phyloP scores from a whole-genome alignment of 2,888 invertebrate genomes.

The Xestoiulus laeticollis region DNA sequence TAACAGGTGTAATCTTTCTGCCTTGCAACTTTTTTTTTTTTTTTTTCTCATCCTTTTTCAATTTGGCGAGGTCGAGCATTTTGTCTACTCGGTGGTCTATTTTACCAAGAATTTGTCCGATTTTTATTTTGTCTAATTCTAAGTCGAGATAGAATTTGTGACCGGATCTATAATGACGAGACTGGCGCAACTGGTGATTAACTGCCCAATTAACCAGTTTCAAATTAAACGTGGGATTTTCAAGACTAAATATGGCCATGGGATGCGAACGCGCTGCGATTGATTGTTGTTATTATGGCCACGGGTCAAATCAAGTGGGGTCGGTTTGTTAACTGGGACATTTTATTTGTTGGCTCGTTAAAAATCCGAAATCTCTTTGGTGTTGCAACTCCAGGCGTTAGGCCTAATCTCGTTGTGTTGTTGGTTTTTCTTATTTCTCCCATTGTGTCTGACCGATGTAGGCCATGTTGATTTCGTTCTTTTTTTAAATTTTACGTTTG shows the following conservation, averaged over 20 bases:
- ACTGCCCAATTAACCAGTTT: constrained; percentile 1
- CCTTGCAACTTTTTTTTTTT: too few relatives aligned
- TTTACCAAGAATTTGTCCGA: too few relatives aligned
- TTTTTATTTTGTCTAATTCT: too few relatives aligned
- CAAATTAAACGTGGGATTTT: neutral
- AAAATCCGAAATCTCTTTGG: neutral
- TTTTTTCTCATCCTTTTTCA: too few relatives aligned
- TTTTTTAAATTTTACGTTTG: neutral
- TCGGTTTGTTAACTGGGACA: neutral
- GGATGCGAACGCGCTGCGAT: neutral
- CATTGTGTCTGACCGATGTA: neutral
- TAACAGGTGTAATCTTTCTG: too few relatives aligned
- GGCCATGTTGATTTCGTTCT: neutral
- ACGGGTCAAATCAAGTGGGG: neutral
- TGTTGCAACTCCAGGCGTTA: neutral
- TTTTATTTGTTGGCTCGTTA: neutral
- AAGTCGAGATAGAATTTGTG: too few relatives aligned
- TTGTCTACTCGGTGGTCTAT: too few relatives aligned
- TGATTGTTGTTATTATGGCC: neutral
- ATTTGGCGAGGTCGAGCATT: too few relatives aligned
- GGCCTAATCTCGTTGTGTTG: neutral
- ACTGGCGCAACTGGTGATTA: too few relatives aligned
- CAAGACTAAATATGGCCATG: neutral
- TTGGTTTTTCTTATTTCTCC: neutral
- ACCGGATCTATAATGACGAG: too few relatives aligned